Evolutionary conservation across 2,113 vertebrate genomes (phyloP), one percentile per base, ranked within the genome.

Genomic region (Phyllostomus hastatus): DNA sequence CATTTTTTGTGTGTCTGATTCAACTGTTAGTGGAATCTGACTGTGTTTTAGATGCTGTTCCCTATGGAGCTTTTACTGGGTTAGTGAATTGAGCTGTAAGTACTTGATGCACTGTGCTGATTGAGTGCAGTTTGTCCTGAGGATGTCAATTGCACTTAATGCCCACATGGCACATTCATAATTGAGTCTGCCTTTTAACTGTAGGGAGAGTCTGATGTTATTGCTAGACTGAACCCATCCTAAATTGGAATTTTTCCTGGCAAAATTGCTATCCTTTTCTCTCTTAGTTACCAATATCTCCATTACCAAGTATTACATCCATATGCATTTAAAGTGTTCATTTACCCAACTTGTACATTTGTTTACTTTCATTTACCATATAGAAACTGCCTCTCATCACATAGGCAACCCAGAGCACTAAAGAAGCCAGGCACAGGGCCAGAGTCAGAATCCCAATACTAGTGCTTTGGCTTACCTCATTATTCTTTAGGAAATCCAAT

Each of bases 181-280:
- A 91, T 66, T 87, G 94, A 95, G 64, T 78, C 59, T 89, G 59
- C 83, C 57, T 97, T 59, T 89, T 95, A 79, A 83, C 50, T 70
- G 69, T 48, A 80, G 78, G 90, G n/a, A 92, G 20, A 96, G 22
- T 7, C 16, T 38, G 57, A 57, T 75, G 64, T 43, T 86, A 61
- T 66, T 83, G 67, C 73, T 80, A n/a, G 59, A 88, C 86, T 80
- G 61, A 88, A 95, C 11, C 41, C 19, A 61, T 79, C 57, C 19
- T 64, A 41, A 38, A 57, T 54, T 69, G 57, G 76, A 95, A 88
- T 93, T 81, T 33, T 80, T 72, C 72, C 31, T 46, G 57, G 38
- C 66, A 95, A 48, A 87, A 70, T 48, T 88, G 24, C 70, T 61
- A 46, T 20, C n/a, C 28, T 82, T 93, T 78, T 20, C 35, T 81